A percentile compares a stretch with the other conserved stretches of the same genome.
phyloP scores from a whole-genome alignment of 2,888 invertebrate species.

The Plebejus melissa region DNA sequence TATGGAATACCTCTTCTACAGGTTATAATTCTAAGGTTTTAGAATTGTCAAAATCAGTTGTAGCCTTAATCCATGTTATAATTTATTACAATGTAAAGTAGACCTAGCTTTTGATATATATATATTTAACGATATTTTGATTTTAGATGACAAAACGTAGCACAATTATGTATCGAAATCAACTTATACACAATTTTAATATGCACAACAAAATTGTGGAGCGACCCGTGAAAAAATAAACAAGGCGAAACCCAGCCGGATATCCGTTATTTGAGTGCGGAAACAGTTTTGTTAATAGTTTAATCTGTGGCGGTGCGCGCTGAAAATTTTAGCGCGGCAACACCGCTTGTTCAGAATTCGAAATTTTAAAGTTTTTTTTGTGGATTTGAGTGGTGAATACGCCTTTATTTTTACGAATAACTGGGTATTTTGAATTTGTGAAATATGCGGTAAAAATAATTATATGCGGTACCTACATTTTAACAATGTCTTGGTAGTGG shows the following conservation, averaged over 20 bases:
- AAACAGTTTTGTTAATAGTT: slow-evolving; percentile 66
- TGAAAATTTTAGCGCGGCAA: slow-evolving; percentile 56
- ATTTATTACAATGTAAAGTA: no score
- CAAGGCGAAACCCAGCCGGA: slow-evolving; percentile 4
- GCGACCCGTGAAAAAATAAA: slow-evolving; percentile 9
- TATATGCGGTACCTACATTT: no score
- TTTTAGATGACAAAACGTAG: neutral
- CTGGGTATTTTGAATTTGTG: neutral
- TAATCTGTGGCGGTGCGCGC: slow-evolving; percentile 63
- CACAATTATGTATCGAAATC: neutral
- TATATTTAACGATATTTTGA: neutral
- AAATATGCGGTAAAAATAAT: no score
- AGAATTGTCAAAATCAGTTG: no score
- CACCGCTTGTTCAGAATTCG: slow-evolving; percentile 18
- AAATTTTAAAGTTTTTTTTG: neutral
- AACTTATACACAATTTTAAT: neutral
- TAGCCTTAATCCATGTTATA: no score
- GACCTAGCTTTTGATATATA: neutral
- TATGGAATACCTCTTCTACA: no score
- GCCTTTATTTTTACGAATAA: neutral
- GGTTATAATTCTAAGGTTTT: no score
- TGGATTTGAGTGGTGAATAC: neutral
- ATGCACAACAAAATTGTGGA: slow-evolving; percentile 19
- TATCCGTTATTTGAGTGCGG: slow-evolving; percentile 25
- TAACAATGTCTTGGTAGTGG: no score